These are phyloP conservation scores for Listronotus bonariensis DNA, from an alignment of 1,140 invertebrate genomes.

Conservation along the genomic window DNA sequence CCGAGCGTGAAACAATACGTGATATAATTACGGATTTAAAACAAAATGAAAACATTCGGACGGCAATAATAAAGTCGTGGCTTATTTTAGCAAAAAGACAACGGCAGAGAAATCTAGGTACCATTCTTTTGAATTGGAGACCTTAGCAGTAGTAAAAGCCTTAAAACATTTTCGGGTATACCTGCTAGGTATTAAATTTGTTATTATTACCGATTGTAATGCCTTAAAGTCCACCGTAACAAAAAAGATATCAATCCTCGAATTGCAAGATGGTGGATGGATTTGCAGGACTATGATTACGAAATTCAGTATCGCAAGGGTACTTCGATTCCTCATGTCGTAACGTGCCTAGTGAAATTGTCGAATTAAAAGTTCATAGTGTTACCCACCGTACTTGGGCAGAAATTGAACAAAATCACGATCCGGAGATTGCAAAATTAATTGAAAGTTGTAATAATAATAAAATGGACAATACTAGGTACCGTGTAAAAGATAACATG, in stretches of 20 bases:
- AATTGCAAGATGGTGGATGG: constrained; percentile 52
- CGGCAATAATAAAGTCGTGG: constrained; percentile 6
- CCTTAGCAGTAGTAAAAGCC: constrained; percentile 44
- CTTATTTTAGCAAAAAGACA: constrained; percentile 34
- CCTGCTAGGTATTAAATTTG: constrained; percentile 50
- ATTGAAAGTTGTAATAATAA: too few relatives aligned
- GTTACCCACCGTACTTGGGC: constrained; percentile 37
- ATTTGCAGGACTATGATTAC: constrained; percentile 51
- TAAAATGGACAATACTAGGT: background rate
- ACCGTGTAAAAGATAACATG: too few relatives aligned
- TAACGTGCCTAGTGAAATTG: constrained; percentile 37
- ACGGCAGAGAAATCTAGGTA: constrained; percentile 14
- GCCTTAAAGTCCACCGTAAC: constrained; percentile 49
- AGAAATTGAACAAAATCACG: constrained; percentile 34
- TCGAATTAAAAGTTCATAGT: background rate
- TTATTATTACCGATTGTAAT: constrained; percentile 51
- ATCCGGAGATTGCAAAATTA: too few relatives aligned
- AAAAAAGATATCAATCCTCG: constrained; percentile 52
- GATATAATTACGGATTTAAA: too few relatives aligned
- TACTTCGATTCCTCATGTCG: constrained; percentile 48
- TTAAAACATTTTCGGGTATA: constrained; percentile 52
- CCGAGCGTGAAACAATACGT: too few relatives aligned
- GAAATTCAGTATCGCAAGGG: constrained; percentile 42
- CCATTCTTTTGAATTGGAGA: constrained; percentile 26
- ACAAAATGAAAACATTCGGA: background rate